phyloP scores from a whole-genome alignment of 2,113 vertebrate genomes.

The Coracopsis vasa region DNA sequence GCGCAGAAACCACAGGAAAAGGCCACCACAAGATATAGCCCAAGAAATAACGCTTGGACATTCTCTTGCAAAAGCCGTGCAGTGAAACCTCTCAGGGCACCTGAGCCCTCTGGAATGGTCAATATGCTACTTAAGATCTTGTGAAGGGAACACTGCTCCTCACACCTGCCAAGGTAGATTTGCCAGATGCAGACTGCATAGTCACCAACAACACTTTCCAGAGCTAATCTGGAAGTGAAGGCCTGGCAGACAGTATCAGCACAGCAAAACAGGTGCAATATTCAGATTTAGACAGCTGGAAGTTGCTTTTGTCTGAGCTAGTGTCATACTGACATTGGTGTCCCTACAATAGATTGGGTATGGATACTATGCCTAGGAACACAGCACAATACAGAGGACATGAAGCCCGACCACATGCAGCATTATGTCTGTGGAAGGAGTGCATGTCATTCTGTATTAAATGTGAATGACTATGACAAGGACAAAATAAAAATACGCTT shows the following conservation, averaged over 20 bases:
- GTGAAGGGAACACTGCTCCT: not conserved
- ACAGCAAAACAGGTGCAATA: not conserved
- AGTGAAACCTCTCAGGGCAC: not conserved
- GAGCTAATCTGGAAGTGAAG: fast-evolving
- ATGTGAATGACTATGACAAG: not conserved
- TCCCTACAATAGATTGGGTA: fast-evolving
- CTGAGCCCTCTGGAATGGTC: not conserved
- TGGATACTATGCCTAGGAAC: fast-evolving
- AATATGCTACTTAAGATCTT: fast-evolving
- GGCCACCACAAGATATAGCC: fast-evolving
- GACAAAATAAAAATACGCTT: slow-evolving; percentile 23
- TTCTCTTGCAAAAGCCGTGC: not conserved
- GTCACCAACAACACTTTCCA: fast-evolving
- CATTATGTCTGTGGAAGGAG: not conserved
- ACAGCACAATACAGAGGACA: not conserved
- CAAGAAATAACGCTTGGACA: not conserved
- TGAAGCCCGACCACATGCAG: not conserved
- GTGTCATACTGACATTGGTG: not conserved
- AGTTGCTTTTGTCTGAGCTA: not conserved
- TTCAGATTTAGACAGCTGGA: not conserved
- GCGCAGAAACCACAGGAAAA: not conserved
- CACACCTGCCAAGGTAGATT: not conserved
- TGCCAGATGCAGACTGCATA: not conserved
- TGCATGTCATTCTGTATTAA: not conserved
- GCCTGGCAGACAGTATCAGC: not conserved